These are phyloP conservation scores for Hymenochirus boettgeri DNA, from an alignment of 2,113 vertebrate genomes.

Conservation along the genomic window DNA sequence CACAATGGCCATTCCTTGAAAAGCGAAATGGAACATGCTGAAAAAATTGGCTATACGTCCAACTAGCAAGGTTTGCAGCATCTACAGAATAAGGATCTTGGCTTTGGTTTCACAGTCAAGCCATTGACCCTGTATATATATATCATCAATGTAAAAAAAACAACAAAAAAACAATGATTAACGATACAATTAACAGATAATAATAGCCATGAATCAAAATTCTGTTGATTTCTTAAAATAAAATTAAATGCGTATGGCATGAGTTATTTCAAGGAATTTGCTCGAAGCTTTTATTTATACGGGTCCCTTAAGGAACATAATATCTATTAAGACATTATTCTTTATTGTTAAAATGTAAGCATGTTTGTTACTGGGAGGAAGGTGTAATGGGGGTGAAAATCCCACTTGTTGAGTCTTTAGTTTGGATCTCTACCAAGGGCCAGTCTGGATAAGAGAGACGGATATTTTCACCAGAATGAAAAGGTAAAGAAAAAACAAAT, in stretches of 20 bases:
- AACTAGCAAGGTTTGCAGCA: background rate
- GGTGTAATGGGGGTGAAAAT: too few species aligned
- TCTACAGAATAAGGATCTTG: background rate
- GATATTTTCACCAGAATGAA: too few species aligned
- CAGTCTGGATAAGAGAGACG: too few species aligned
- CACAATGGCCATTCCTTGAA: too few species aligned
- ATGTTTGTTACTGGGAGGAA: too few species aligned
- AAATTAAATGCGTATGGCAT: slow-evolving; percentile 10
- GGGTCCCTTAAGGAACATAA: background rate
- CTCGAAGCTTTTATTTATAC: background rate
- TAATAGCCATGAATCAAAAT: slow-evolving; percentile 17
- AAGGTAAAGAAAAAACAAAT: too few species aligned
- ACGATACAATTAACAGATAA: background rate
- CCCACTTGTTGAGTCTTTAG: too few species aligned
- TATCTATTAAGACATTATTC: background rate
- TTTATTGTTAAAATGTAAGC: background rate
- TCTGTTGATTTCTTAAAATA: background rate
- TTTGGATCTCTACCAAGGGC: too few species aligned
- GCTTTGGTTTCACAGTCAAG: background rate
- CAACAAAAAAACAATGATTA: slow-evolving; percentile 10
- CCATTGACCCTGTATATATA: background rate
- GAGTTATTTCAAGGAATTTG: slow-evolving; percentile 4
- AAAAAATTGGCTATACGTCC: background rate
- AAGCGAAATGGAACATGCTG: too few species aligned
- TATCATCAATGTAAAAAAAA: slow-evolving; percentile 10